Evolutionary conservation across 2,113 vertebrate genomes (phyloP), one percentile per base, ranked within the genome.

Genomic region (Macrotus californicus): DNA sequence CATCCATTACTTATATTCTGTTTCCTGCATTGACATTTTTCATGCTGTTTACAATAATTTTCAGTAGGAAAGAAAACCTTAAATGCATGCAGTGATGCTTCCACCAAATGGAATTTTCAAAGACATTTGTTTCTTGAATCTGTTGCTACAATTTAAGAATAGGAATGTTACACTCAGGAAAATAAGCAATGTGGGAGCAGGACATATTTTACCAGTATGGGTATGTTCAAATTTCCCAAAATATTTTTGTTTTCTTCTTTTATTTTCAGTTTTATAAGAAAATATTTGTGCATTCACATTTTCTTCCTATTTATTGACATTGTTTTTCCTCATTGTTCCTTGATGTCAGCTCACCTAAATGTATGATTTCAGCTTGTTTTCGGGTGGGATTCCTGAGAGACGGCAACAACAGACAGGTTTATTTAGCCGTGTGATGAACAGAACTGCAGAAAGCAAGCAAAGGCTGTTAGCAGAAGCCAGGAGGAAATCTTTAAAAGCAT

Each of bases 1-100:
- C 41, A 83, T 75, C 59, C 54, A 86, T 93, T 95, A 82, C 43
- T 81, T 96, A 76, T 91, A 91, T 81, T 96, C 56, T 92, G 76
- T 92, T 92, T 87, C 43, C 61, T 39, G 73, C 13, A 14, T 31
- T 93, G 85, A 70, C 52, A 15, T 88, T 86, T 96, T 82, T 95
- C 48, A 36, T 88, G 85, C 77, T 96, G 43, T 86, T 96, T 96
- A 39, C 81, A 92, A 43, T 94, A 67, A 97, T 93, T 97, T 95
- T 95, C 52, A 77, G 80, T 73, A 87, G 50, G 46, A 73, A 93
- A 90, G 72, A 52, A 39, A 88, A 88, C 34, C 54, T 94, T 93
- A 93, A 82, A 89, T 89, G 80, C 50, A 70, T 89, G 82, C 48
- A 88, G 59, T 54, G 66, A 87, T 75, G 48, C 19, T 94, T 94